These are phyloP conservation scores for Lasioglossum leucozonium DNA, from an alignment of 2,888 invertebrate species.

Conservation along the genomic window DNA sequence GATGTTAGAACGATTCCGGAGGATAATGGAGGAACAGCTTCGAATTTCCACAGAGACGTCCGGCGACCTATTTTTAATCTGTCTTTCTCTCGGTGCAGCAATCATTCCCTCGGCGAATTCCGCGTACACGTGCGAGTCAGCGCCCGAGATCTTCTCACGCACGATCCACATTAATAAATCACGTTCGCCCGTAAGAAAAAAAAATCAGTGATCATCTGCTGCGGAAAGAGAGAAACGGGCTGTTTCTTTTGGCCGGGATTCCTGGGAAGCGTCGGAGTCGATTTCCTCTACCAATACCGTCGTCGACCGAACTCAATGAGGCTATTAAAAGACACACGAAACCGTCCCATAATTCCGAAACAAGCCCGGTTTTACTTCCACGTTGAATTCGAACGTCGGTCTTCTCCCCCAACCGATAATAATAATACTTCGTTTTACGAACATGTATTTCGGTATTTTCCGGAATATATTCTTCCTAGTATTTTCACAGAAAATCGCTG, in stretches of 20 bases:
- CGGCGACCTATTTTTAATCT: constrained; percentile 51
- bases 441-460: neutral
- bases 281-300: constrained; percentile 69
- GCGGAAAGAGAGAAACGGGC: constrained; percentile 61
- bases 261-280: constrained; percentile 73
- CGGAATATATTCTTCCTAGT: neutral
- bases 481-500: neutral
- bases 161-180: constrained; percentile 72
- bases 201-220: constrained; percentile 73
- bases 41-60: neutral
- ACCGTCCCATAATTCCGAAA: neutral
- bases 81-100: constrained; percentile 46
- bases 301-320: constrained; percentile 1
- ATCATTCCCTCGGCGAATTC: constrained; percentile 55
- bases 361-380: neutral
- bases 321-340: constrained; percentile 12
- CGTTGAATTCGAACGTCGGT: neutral
- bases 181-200: constrained; percentile 68
- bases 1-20: neutral
- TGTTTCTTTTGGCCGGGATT: constrained; percentile 62
- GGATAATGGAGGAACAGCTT: neutral
- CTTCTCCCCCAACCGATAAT: neutral
- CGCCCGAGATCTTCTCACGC: constrained; percentile 72
- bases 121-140: constrained; percentile 62
- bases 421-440: neutral